Percentiles rank a stretch among this genome's conserved stretches.
phyloP scores from a whole-genome alignment of 2,797 vertebrate genomes.

The Scolopax bukidnonensis region DNA sequence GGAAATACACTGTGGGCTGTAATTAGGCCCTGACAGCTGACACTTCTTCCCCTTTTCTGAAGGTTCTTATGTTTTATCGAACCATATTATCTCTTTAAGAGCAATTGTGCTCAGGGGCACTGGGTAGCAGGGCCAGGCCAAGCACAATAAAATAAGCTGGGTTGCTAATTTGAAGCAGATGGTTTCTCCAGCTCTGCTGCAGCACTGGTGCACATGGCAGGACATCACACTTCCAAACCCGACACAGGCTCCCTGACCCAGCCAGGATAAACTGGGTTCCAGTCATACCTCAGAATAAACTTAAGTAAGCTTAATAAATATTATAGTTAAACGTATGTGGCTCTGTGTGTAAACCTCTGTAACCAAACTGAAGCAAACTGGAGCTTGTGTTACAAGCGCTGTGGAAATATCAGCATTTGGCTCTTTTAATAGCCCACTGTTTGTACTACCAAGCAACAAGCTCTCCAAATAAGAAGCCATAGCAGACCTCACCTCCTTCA shows the following conservation, averaged over 20 bases:
- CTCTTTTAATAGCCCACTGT: slow-evolving; percentile 37
- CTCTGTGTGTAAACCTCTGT: slow-evolving; percentile 32
- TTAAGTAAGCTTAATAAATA: slow-evolving; percentile 50
- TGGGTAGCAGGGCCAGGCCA: slow-evolving; percentile 19
- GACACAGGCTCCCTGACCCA: not conserved
- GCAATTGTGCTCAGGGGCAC: not conserved
- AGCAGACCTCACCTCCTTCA: slow-evolving; percentile 20
- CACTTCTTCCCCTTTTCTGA: not conserved
- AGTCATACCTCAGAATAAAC: slow-evolving; percentile 55
- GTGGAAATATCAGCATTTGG: slow-evolving; percentile 49
- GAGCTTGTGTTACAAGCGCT: not conserved
- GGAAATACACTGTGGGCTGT: not conserved
- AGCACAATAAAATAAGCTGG: slow-evolving; percentile 31
- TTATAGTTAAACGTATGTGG: slow-evolving; percentile 49
- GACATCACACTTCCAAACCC: slow-evolving; percentile 9
- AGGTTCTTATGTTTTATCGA: not conserved
- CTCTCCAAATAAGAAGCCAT: slow-evolving; percentile 9
- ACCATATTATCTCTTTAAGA: slow-evolving; percentile 5
- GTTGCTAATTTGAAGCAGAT: slow-evolving; percentile 29
- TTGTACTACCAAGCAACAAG: slow-evolving; percentile 64
- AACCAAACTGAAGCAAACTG: slow-evolving; percentile 40
- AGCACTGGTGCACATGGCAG: slow-evolving; percentile 9
- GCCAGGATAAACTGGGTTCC: slow-evolving; percentile 59
- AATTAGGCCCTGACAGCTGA: not conserved
- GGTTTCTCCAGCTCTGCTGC: not conserved